Evolutionary conservation across 2,113 vertebrate species (phyloP), one percentile per base, ranked within the genome.

Genomic region (Peromyscus polionotus): DNA sequence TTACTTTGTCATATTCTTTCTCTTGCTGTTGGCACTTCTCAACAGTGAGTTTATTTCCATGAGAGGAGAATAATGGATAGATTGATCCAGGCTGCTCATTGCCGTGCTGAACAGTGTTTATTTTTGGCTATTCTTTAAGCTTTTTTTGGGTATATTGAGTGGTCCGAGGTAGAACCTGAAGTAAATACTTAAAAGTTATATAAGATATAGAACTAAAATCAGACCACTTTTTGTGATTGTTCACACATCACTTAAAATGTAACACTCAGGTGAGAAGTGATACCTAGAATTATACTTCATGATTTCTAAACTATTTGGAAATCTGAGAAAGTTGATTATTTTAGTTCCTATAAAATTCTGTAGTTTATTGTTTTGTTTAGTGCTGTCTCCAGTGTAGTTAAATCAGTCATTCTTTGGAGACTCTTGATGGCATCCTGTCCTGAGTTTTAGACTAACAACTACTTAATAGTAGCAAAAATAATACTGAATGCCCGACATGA

Each of bases 341-440:
- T 91, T 80, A 93, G 39, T 86, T 3, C 54, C 51, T 93, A 28
- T 61, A 81, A 94, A 54, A 33, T 51, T 73, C 54, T 79, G 93
- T 73, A 65, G 70, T 84, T 91, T 94, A 65, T 92, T 87, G 24
- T 84, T 95, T 93, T 88, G 33, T 81, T 95, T 86, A 36, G 42
- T 96, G 39, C 31, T 73, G 0, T 81, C 22, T 94, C 36, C n/a
- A 83, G 33, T 94, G 9, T 48, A 91, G 80, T 89, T 94, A 86
- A 91, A 48, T 3, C 13, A 86, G 0, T 90, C 77, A 51, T 72
- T 92, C 54, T 63, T 96, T 88, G 88, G 73, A 93, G 16, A 90
- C 61, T 91, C 1, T 67, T 91, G 5, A 68, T 86, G 65, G 14
- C 8, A 51, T 76, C n/a, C 33, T 48, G 20, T 87, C 83, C 42